These are phyloP conservation scores for Bovichtus diacanthus DNA, from an alignment of 2,797 vertebrate genomes.

Conservation along the genomic window DNA sequence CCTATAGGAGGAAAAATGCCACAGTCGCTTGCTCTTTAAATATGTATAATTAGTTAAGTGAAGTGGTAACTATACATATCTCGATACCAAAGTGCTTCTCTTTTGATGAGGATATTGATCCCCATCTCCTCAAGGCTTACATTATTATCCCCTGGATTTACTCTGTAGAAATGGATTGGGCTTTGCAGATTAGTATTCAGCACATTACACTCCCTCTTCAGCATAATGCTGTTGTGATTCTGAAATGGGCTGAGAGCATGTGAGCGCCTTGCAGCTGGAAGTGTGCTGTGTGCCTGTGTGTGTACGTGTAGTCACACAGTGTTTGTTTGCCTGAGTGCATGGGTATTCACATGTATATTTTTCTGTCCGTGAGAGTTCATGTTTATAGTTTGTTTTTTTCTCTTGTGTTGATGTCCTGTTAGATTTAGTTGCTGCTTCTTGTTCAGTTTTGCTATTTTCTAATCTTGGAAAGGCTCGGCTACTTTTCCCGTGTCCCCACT, in stretches of 20 bases:
- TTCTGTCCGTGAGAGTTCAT: conserved; percentile 27
- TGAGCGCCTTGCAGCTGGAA: conserved; percentile 72
- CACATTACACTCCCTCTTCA: conserved; percentile 71
- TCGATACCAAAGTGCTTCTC: conserved; percentile 62
- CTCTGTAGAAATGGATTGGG: conserved; percentile 72
- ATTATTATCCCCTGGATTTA: conserved; percentile 78
- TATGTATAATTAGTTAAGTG: conserved; percentile 39
- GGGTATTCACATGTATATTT: conserved; percentile 42
- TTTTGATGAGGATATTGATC: conserved; percentile 77
- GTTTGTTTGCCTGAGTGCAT: conserved; percentile 42
- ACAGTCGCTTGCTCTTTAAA: conserved; percentile 29
- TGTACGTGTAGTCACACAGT: conserved; percentile 49
- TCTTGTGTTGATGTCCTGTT: conserved; percentile 37
- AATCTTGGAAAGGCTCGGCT: conserved; percentile 1
- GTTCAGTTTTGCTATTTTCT: conserved; percentile 19
- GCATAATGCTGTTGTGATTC: conserved; percentile 79
- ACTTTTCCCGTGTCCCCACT: conserved; percentile 1
- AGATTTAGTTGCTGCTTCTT: conserved; percentile 20
- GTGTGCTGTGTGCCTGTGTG: conserved; percentile 49
- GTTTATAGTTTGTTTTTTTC: conserved; percentile 1
- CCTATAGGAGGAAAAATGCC: conserved; percentile 12
- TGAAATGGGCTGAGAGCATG: conserved; percentile 74
- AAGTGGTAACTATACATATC: conserved; percentile 57
- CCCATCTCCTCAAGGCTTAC: conserved; percentile 65
- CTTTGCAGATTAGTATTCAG: conserved; percentile 79